Percentiles rank a stretch among this genome's conserved stretches.
Conservation (phyloP, 1,140 invertebrate species). For the Cyrtorhinus lividipennis region DNA sequence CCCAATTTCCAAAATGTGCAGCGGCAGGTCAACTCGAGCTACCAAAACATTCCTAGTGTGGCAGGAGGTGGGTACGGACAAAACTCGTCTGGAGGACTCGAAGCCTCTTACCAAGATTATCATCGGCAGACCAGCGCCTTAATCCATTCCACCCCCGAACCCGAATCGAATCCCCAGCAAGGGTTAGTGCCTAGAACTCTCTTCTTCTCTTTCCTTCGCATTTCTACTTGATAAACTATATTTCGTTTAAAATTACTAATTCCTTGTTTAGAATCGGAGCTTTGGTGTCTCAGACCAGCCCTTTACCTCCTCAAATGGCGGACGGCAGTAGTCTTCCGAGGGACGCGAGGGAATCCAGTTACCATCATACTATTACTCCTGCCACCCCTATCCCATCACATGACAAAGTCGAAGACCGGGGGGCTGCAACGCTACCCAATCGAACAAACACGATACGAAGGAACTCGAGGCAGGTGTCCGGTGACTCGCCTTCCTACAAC, state of each 20-base stretch:
- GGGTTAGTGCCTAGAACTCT: too few relatives aligned
- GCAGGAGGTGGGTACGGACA: neutral
- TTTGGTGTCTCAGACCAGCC: neutral
- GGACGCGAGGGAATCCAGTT: conserved; percentile 18
- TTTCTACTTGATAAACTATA: too few relatives aligned
- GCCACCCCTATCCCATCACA: conserved; percentile 19
- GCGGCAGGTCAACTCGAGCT: conserved; percentile 12
- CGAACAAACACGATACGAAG: conserved; percentile 27
- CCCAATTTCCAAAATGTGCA: conserved; percentile 28
- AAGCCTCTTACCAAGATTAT: neutral
- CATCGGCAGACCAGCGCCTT: neutral
- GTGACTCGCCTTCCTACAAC: conserved; percentile 27
- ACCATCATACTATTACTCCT: conserved; percentile 20
- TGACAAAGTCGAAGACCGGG: conserved; percentile 12
- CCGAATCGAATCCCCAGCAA: neutral
- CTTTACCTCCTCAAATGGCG: neutral
- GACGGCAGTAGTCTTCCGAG: neutral
- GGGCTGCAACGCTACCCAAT: conserved; percentile 1
- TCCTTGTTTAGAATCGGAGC: neutral
- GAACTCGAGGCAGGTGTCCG: conserved; percentile 33
- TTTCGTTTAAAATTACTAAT: too few relatives aligned
- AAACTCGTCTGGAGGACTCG: neutral
- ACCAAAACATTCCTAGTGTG: conserved; percentile 2
- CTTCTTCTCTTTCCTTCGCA: too few relatives aligned
- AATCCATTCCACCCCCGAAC: neutral